Conservation (phyloP, 2,797 vertebrate species). For the Sarcoramphus papa region DNA sequence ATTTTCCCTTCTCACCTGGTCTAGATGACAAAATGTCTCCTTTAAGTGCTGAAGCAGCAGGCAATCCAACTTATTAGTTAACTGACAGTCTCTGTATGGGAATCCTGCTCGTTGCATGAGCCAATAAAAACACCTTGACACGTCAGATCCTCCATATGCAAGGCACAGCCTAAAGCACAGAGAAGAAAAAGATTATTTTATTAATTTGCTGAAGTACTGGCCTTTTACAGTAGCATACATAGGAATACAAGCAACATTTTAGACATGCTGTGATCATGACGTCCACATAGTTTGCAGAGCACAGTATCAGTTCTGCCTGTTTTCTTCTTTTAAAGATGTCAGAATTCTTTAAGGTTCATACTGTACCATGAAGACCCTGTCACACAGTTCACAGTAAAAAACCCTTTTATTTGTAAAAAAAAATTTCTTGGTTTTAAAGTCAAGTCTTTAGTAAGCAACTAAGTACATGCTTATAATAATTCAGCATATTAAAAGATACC, state of each 20-base stretch:
- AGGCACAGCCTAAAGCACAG: slow-evolving; percentile 83
- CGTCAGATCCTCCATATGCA: slow-evolving; percentile 92
- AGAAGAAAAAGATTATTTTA: background rate
- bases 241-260: background rate
- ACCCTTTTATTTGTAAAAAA: accelerated
- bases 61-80: slow-evolving; percentile 87
- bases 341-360: background rate
- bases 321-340: background rate
- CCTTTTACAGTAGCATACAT: background rate
- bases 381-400: background rate
- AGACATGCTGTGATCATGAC: background rate
- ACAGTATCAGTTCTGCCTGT: background rate
- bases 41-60: slow-evolving; percentile 93
- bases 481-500: slow-evolving; percentile 66
- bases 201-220: background rate
- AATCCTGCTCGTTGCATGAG: slow-evolving; percentile 95
- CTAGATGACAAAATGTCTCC: slow-evolving; percentile 93
- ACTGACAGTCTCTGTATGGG: slow-evolving; percentile 93
- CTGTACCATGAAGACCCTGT: background rate
- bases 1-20: slow-evolving; percentile 80
- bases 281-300: background rate
- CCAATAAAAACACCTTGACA: slow-evolving; percentile 94
- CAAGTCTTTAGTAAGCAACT: background rate
- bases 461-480: background rate
- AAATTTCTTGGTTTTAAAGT: background rate